A percentile compares a stretch with the other conserved stretches of the same genome.
These are phyloP conservation scores for Gouania willdenowi DNA, from an alignment of 2,797 vertebrate genomes.

Conservation along the genomic window DNA sequence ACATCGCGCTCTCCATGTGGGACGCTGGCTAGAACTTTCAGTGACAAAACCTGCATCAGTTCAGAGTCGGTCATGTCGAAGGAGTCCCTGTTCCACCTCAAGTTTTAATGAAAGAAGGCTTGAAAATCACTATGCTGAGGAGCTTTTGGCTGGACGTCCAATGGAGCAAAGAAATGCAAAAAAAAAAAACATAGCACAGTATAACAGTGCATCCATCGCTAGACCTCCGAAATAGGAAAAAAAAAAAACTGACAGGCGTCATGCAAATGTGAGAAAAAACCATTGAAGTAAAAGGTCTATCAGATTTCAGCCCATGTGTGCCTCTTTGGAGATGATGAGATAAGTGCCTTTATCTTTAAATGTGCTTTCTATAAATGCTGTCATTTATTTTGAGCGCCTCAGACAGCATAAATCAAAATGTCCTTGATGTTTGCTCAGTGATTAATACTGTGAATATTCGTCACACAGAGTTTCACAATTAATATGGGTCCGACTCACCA, in stretches of 20 bases:
- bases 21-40: slow-evolving; percentile 21
- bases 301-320: slow-evolving; percentile 24
- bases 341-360: slow-evolving; percentile 51
- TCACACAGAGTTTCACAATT: slow-evolving; percentile 62
- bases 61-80: slow-evolving; percentile 14
- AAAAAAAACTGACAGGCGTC: slow-evolving; percentile 5
- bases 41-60: slow-evolving; percentile 10
- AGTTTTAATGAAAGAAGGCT: slow-evolving; percentile 26
- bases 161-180: too few relatives aligned
- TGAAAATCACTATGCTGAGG: slow-evolving; percentile 16
- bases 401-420: slow-evolving; percentile 58
- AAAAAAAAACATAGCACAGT: too few relatives aligned
- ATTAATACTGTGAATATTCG: slow-evolving; percentile 60
- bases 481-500: slow-evolving; percentile 53
- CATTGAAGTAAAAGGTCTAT: slow-evolving; percentile 23
- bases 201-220: neutral
- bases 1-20: slow-evolving; percentile 27
- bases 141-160: too few relatives aligned
- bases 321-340: slow-evolving; percentile 44
- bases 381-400: slow-evolving; percentile 56
- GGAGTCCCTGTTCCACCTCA: slow-evolving; percentile 17
- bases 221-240: neutral
- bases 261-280: slow-evolving; percentile 21
- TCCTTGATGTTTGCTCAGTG: slow-evolving; percentile 60
- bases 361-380: slow-evolving; percentile 50